These are phyloP conservation scores for Caenorhabditis briggsae DNA, from an alignment of 1,140 invertebrate genomes.

Conservation along the genomic window DNA sequence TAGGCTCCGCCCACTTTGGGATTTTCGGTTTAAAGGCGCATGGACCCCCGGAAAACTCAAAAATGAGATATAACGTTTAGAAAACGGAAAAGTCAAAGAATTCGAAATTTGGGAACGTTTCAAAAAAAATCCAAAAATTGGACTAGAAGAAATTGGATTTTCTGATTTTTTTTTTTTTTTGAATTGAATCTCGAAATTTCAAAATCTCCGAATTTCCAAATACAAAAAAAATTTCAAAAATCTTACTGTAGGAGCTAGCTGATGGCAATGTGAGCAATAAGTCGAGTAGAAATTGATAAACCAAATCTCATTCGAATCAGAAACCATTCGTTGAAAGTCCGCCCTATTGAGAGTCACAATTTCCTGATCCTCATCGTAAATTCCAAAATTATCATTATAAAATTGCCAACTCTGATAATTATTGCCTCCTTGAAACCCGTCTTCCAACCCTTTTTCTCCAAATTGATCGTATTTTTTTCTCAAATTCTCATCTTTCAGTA, in stretches of 20 bases:
- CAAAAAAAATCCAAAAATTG: too few relatives aligned
- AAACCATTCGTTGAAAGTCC: slow-evolving; percentile 83
- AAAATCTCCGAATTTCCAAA: too few relatives aligned
- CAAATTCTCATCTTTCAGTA: slow-evolving; percentile 86
- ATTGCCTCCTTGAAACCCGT: slow-evolving; percentile 79
- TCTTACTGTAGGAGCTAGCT: slow-evolving; percentile 82
- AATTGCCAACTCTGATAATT: slow-evolving; percentile 87
- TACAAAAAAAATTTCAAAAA: too few relatives aligned
- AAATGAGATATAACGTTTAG: too few relatives aligned
- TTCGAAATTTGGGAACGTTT: too few relatives aligned
- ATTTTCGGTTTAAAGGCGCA: too few relatives aligned
- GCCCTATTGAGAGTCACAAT: slow-evolving; percentile 84
- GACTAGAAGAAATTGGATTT: too few relatives aligned
- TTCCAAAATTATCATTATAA: slow-evolving; percentile 87
- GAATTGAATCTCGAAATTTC: too few relatives aligned
- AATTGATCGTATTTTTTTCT: slow-evolving; percentile 86
- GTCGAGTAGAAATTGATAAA: slow-evolving; percentile 90
- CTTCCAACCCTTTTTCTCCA: slow-evolving; percentile 84
- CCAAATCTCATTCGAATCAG: slow-evolving; percentile 83
- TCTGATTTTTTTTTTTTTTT: too few relatives aligned
- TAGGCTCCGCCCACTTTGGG: too few relatives aligned
- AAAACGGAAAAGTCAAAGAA: too few relatives aligned
- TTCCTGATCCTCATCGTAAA: slow-evolving; percentile 88
- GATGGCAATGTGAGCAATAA: slow-evolving; percentile 87
- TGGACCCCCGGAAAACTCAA: too few relatives aligned